Evolutionary conservation across 1,140 invertebrate genomes (phyloP), one percentile per base, ranked within the genome.

Genomic region (Trinorchestia longiramus): DNA sequence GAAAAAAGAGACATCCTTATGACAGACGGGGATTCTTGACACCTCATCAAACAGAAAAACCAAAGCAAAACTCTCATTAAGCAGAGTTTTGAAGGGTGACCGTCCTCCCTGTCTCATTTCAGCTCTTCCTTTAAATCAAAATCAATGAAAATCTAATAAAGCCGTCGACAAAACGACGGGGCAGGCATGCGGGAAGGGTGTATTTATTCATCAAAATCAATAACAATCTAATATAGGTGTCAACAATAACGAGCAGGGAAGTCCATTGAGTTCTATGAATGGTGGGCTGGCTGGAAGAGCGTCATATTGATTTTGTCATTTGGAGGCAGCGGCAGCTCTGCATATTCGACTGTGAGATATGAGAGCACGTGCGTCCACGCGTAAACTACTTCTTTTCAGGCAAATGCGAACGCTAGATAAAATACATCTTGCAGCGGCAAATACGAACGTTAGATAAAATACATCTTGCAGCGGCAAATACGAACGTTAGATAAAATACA

Each of bases 81-180:
- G 8, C 28, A 3, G 15, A 77, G 15, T 77, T 77, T 28, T 23
- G 62, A 36, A 77, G 62, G 11, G 28, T 28, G 62, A 1, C 28
- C 62, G 62, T 36, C 62, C 28, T 11, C 47, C 62, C 62, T 77
- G 62, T 77, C 62, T 77, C 62, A 15, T 77, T 15, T 28, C 11
- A 77, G 11, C 62, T 3, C 28, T 77, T 77, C 28, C 62, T 77
- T 77, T 36, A 77, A 77, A 77, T 36, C 62, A 36, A 77, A 77
- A 77, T 77, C 62, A 77, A 77, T 77, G 62, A 77, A 77, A 77
- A 77, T 77, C 62, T 77, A 77, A 77, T 77, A 77, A 77, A 77
- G 62, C 62, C 62, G 62, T 77, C 62, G 11, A 23, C 62, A 77
- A 77, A 77, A 77, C 62, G 62, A 36, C 62, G 28, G 11, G 62